Base-by-base conservation (phyloP, 2,888 invertebrate genomes). In the Hemicrepidius hirtus region DNA sequence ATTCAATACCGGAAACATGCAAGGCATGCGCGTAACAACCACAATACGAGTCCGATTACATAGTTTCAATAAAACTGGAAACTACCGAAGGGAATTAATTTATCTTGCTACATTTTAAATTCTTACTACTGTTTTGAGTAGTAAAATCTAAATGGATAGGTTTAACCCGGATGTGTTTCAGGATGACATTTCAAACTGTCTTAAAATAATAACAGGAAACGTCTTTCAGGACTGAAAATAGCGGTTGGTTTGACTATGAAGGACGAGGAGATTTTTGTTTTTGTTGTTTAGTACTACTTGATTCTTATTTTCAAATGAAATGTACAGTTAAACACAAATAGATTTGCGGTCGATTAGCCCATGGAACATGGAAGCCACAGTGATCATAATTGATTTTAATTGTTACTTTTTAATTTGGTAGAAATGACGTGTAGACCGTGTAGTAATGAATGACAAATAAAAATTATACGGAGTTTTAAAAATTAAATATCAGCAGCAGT, bases 1-100 rank as follows among this genome's bases (percentile, higher is more conserved):
- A 78, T 75, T 72, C 67, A 76, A 78, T 76, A 77, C 72, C 69
- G 74, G 77, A 77, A 76, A 74, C 77, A 68, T 60, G 75, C 68
- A 67, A 76, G 76, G 76, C 78, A 78, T 78, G 78, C 78, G 74
- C 75, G 41, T 57, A 68, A 75, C 71, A 41, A 68, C n/a, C 40
- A 1, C 13, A 46, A 64, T 40, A 62, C 28, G 71, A 59, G 73
- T 77, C 74, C 60, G 55, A 74, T 77, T 77, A 62, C 76, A 40
- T 13, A 12, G 6, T 49, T 49, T 49, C 49, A 18, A 21, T 1
- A 44, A 13, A 7, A 32, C 13, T 16, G 41, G 16, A 41, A 41
- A 41, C n/a, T 10, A 40, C 40, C 40, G 40, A 10, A 3, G 40
- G 41, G 4, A 13, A 32, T 32, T 32, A 32, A 7, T 9, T 32